A percentile compares a stretch with the other conserved stretches of the same genome.
Evolutionary conservation across 2,888 invertebrate species (phyloP).

Genomic region (Balanococcus diminutus): DNA sequence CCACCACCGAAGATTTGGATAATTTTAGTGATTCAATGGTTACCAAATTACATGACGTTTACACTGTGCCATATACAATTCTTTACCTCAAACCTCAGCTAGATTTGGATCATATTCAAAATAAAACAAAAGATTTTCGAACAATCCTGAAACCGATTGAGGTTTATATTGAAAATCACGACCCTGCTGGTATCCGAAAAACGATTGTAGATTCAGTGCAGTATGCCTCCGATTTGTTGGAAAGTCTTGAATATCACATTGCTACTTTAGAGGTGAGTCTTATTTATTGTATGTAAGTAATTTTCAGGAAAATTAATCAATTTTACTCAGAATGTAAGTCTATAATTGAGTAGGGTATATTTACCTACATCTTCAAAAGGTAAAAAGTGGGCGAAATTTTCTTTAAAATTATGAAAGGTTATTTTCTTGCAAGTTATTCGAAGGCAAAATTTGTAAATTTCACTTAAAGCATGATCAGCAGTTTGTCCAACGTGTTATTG

Average conservation of each 20-base stretch:
- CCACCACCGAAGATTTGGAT: neutral
- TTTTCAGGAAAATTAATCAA: neutral
- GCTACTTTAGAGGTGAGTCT: constrained; percentile 16
- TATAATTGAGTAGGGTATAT: too few species aligned
- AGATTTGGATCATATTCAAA: neutral
- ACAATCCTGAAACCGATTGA: neutral
- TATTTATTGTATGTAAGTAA: neutral
- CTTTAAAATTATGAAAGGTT: neutral
- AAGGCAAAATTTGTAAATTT: neutral
- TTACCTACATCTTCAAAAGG: neutral
- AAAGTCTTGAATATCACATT: constrained; percentile 30
- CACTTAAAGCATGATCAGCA: neutral
- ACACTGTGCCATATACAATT: neutral
- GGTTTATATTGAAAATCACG: neutral
- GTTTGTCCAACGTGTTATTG: neutral
- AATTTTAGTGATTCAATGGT: neutral
- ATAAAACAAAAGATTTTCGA: neutral
- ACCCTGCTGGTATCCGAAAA: neutral
- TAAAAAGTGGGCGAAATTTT: neutral
- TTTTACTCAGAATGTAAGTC: too few species aligned
- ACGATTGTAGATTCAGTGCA: neutral
- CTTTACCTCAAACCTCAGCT: neutral
- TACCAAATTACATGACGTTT: neutral
- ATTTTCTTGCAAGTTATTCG: neutral
- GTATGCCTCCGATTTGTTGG: constrained; percentile 23